Evolutionary conservation across 2,797 vertebrate genomes (phyloP), one percentile per base, ranked within the genome.

Genomic region (Tapirus indicus): DNA sequence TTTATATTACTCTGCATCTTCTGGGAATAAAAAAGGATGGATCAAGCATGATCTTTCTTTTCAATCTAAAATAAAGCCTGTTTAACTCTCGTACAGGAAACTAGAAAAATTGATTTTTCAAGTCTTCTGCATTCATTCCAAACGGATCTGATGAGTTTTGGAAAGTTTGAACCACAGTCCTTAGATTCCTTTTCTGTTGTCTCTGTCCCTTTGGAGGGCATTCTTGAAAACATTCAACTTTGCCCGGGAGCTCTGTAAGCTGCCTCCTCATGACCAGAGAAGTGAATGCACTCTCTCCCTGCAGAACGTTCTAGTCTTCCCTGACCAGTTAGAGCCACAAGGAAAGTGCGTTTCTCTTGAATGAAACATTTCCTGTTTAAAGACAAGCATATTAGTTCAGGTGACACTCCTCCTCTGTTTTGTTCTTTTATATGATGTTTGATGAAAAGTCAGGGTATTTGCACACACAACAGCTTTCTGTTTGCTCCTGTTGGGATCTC

Each of bases 311-410:
- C 1, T 1, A 44, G 47, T 58, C 29, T 41, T 88, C 23, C 41
- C 64, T n/a, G 14, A 20, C 23, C 49, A 52, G 52, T 35, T 77
- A 52, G 60, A 9, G 10, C 25, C 32, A 16, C 32, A 27, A 52
- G 20, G 23, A 92, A 35, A 93, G 5, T 10, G 16, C 3, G 21
- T 64, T 52, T 74, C n/a, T 75, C 47, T 52, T 17, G 29, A 77
- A 54, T 58, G 13, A 88, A 62, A 18, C 35, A 82, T 64, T 96
- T 93, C 89, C 78, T 93, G 11, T 64, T 72, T 88, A 62, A 75
- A 84, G 64, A 49, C 38, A 74, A 71, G 1, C 18, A 32, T 78
- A 60, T 83, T 62, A 71, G 41, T 86, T 64, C 66, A 77, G 25
- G 41, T 92, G 23, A 72, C 16, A 25, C 20, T 77, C 38, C 78